Conservation (phyloP, 2,888 invertebrate species). For the Synergus umbraculus region DNA sequence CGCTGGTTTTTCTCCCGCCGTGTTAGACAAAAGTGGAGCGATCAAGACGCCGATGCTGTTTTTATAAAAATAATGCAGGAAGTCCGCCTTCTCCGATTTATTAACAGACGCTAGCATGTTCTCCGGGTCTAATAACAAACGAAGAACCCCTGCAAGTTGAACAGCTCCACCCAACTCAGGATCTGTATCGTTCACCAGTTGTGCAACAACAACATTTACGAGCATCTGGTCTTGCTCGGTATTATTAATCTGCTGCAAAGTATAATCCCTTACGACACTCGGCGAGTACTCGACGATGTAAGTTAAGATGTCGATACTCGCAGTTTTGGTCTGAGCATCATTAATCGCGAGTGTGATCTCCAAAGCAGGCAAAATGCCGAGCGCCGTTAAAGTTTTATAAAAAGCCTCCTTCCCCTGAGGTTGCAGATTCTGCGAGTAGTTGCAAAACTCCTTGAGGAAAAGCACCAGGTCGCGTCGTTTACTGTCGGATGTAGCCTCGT, state of each 20-base stretch:
- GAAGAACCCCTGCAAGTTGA: conserved; percentile 95
- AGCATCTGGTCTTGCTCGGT: conserved; percentile 96
- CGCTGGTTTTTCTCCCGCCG: conserved; percentile 91
- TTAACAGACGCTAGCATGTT: conserved; percentile 96
- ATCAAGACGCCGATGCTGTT: conserved; percentile 97
- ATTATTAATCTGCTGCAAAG: conserved; percentile 93
- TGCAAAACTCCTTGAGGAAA: conserved; percentile 99
- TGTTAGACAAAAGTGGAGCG: conserved; percentile 96
- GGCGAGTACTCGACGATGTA: conserved; percentile 99
- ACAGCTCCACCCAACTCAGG: conserved; percentile 98
- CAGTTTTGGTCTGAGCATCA: conserved; percentile 95
- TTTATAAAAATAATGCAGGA: conserved; percentile 98
- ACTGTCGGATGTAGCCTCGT: conserved; percentile 89
- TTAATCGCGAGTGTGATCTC: conserved; percentile 95
- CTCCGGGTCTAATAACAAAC: conserved; percentile 96
- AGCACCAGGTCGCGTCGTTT: conserved; percentile 96
- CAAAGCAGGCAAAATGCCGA: conserved; percentile 92
- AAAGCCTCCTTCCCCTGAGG: conserved; percentile 98
- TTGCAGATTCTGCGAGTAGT: conserved; percentile 98
- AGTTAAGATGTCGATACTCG: conserved; percentile 98
- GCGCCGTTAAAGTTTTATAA: conserved; percentile 94
- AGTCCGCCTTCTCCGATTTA: conserved; percentile 98
- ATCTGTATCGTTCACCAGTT: conserved; percentile 98
- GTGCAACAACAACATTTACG: conserved; percentile 97
- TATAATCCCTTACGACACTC: conserved; percentile 97